Base-by-base conservation (phyloP, 2,888 invertebrate genomes). In the Apeira syringaria region DNA sequence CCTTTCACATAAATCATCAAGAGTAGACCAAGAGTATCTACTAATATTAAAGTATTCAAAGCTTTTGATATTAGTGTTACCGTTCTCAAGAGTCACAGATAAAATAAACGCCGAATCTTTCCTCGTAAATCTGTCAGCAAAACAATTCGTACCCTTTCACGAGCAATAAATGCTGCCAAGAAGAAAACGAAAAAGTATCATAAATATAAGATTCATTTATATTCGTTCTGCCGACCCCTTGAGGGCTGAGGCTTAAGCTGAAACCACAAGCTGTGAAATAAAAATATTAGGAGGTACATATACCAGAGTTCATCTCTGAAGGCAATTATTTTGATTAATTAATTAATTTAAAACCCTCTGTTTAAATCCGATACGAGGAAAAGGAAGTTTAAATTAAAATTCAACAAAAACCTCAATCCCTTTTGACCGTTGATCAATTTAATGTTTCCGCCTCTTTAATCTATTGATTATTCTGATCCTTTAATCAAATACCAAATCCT, bases 181-280 rank as follows among this genome's bases (percentile, higher is more conserved):
- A 78, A 69, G 73, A 73, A 77, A 75, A 73, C 75, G 80, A 85
- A 84, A 83, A 86, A 87, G 86, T 80, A 86, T 85, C 81, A 87
- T 86, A 87, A 87, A 88, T 88, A 87, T 84, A 85, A 88, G 82
- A 87, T 86, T 87, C 87, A 88, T 88, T 88, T 88, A 84, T 87
- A 86, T 89, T 87, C 86, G 79, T 82, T 83, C 76, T 79, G 70
- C 63, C 75, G 74, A 76, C 80, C 82, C 74, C 75, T 81, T 74
- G 73, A 75, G 74, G 70, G 70, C 80, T 74, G 73, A 75, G 74
- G 70, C 69, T 67, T 58, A 64, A 61, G 64, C 68, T 66, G 70
- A 70, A 71, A 78, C 77, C 74, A 62, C 74, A 53, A 68, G 59
- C 64, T 65, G 59, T 60, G 64, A 65, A 69, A 73, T 34, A 31